These are phyloP conservation scores for Chiloscyllium punctatum DNA, from an alignment of 2,797 vertebrate genomes.

Conservation along the genomic window DNA sequence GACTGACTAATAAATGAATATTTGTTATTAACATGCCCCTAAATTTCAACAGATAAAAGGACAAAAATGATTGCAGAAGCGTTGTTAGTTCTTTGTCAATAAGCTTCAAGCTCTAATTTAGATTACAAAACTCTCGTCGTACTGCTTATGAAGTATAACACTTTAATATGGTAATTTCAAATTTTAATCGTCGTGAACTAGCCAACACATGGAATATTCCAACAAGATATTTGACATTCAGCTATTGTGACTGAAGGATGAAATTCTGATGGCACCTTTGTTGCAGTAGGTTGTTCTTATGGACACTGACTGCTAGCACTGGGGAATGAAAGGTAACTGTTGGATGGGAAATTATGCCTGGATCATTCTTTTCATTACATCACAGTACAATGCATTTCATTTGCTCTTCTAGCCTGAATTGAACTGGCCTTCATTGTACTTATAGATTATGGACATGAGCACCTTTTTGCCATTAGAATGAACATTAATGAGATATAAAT, in stretches of 20 bases:
- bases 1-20: constrained; percentile 71
- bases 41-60: constrained; percentile 45
- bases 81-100: not conserved
- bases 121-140: not conserved
- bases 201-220: not conserved
- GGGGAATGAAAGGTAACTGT: not conserved
- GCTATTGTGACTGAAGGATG: not conserved
- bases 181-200: not conserved
- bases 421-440: not conserved
- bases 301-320: not conserved
- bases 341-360: not conserved
- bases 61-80: constrained; percentile 17
- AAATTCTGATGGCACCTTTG: not conserved
- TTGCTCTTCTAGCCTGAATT: not conserved
- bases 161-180: not conserved
- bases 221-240: not conserved
- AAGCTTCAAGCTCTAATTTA: constrained; percentile 28
- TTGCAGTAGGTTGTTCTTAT: not conserved
- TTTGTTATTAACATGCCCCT: constrained; percentile 64
- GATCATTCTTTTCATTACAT: not conserved
- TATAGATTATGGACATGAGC: not conserved
- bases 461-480: not conserved
- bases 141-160: not conserved
- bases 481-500: not conserved
- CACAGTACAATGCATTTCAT: not conserved